Percentiles rank a stretch among this genome's conserved stretches.
phyloP scores from a whole-genome alignment of 2,888 invertebrate species.

The Cataglyphis livida region DNA sequence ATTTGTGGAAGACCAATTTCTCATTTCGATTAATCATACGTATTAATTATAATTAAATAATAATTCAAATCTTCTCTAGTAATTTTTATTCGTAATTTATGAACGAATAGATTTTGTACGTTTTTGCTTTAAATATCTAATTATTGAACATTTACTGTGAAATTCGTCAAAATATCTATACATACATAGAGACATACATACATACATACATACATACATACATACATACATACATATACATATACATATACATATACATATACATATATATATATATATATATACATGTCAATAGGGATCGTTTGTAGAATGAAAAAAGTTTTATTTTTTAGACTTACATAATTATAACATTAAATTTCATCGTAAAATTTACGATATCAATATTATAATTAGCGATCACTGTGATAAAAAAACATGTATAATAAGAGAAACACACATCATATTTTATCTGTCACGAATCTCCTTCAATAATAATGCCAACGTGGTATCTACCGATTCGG shows the following conservation, averaged over 20 bases:
- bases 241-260: not conserved
- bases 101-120: slow-evolving; percentile 25
- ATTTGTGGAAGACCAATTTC: slow-evolving; percentile 25
- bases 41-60: not conserved
- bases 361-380: slow-evolving; percentile 33
- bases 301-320: slow-evolving; percentile 38
- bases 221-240: not conserved
- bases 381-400: slow-evolving; percentile 46
- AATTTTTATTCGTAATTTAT: slow-evolving; percentile 33
- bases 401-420: slow-evolving; percentile 45
- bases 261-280: not conserved
- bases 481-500: slow-evolving; percentile 64
- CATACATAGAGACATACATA: not conserved
- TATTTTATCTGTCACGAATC: slow-evolving; percentile 69
- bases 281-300: slow-evolving; percentile 11
- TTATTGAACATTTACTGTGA: slow-evolving; percentile 15
- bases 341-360: slow-evolving; percentile 24
- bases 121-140: slow-evolving; percentile 25
- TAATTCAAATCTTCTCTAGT: not conserved
- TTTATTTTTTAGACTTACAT: slow-evolving; percentile 37
- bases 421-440: slow-evolving; percentile 31
- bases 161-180: slow-evolving; percentile 14
- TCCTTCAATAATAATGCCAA: slow-evolving; percentile 76
- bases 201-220: not conserved
- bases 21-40: slow-evolving; percentile 32